A percentile compares a stretch with the other conserved stretches of the same genome.
Conservation (phyloP, 2,113 vertebrate species). For the Suncus etruscus region DNA sequence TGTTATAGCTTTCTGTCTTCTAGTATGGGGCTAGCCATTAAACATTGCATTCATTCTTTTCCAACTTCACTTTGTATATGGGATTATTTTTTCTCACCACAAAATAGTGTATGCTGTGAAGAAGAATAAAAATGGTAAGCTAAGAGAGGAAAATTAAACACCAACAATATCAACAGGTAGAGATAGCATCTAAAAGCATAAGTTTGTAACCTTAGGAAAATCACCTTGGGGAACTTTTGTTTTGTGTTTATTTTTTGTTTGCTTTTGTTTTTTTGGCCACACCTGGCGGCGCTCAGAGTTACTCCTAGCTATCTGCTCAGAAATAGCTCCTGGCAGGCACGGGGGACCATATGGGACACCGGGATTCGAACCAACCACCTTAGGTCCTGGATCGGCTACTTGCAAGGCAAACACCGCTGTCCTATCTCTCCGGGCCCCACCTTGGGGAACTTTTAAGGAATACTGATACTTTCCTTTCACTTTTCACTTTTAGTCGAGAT, state of each 20-base stretch:
- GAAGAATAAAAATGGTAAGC: not conserved
- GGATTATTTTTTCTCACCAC: slow-evolving; percentile 22
- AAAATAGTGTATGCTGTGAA: slow-evolving; percentile 40
- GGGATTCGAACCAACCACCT: too few species aligned
- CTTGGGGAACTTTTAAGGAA: slow-evolving; percentile 41
- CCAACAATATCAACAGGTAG: not conserved
- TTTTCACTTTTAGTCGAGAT: not conserved
- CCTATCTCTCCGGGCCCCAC: too few species aligned
- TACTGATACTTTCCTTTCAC: not conserved
- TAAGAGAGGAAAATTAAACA: slow-evolving; percentile 61
- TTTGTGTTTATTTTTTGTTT: too few species aligned
- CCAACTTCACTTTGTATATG: not conserved
- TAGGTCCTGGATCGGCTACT: too few species aligned
- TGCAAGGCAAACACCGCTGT: too few species aligned
- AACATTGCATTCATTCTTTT: not conserved
- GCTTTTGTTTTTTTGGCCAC: too few species aligned
- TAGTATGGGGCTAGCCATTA: not conserved
- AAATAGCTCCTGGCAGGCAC: too few species aligned
- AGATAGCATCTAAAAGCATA: slow-evolving; percentile 22
- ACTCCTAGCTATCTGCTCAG: too few species aligned
- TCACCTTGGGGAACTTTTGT: slow-evolving; percentile 42
- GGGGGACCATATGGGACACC: too few species aligned
- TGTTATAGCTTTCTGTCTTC: not conserved
- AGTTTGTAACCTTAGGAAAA: slow-evolving; percentile 15
- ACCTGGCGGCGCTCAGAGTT: too few species aligned